Conservation (phyloP, 1,140 invertebrate genomes). For the Polypedilum vanderplanki region DNA sequence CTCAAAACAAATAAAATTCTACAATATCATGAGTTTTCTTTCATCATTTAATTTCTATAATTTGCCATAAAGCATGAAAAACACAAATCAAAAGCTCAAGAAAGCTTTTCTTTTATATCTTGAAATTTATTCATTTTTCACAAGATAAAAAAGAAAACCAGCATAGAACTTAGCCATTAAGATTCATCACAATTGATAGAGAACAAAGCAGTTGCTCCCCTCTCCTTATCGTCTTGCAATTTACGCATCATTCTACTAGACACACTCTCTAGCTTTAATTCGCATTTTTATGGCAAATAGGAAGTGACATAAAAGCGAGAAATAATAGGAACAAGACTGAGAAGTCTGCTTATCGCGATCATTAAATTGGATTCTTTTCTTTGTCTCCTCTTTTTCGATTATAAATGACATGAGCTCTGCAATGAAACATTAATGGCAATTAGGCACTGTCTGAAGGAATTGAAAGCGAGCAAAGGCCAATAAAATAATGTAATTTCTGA, state of each 20-base stretch:
- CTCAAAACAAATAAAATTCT: too few species aligned
- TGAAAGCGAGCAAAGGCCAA: background rate
- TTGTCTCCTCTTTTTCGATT: background rate
- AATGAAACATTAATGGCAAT: background rate
- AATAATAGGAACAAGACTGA: background rate
- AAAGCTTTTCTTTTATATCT: too few species aligned
- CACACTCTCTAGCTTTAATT: background rate
- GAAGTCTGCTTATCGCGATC: background rate
- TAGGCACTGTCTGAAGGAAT: background rate
- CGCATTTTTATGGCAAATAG: background rate
- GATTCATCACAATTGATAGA: background rate
- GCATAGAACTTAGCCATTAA: background rate
- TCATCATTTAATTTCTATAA: too few species aligned
- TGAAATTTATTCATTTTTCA: background rate
- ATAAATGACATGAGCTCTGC: background rate
- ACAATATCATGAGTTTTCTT: too few species aligned
- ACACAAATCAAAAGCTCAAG: too few species aligned
- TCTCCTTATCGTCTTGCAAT: background rate
- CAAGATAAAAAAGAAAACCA: background rate
- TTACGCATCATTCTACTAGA: background rate
- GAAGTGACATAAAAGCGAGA: background rate
- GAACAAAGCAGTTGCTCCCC: background rate
- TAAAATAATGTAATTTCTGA: conserved; percentile 14
- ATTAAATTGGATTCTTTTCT: background rate
- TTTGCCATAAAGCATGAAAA: too few species aligned